Base-by-base conservation (phyloP, 2,888 invertebrate genomes). In the Atethmia centrago region DNA sequence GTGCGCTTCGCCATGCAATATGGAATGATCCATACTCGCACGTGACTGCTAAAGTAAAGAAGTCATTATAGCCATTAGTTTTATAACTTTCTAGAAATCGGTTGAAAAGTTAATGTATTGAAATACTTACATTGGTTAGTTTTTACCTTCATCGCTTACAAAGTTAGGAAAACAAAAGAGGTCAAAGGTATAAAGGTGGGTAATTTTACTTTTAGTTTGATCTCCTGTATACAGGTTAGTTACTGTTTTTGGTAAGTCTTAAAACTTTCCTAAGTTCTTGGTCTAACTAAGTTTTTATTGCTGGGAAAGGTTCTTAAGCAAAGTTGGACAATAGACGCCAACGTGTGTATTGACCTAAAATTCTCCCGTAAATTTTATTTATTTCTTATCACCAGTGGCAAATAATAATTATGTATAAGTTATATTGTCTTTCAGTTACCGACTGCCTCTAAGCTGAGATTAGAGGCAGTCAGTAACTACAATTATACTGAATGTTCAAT, bases 251-350 rank as follows among this genome's bases (percentile, higher is more conserved):
- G 31, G 16, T 62, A 53, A 53, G 61, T 40, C 58, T 71, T 42
- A 49, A 71, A 51, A 47, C 53, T 21, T 62, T 28, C 1, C 10
- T 19, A 21, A 72, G 14, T 72, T 72, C 28, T 28, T 36, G 42
- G 53, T 19, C 73, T 72, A 16, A 14, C 25, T 28, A 53, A 73
- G 62, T 53, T 73, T 61, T 16, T 62, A 14, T n/a, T 62, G 25
- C 53, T 14, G 9, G 21, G 31, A 72, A 72, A 73, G 45, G 36
- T 53, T 45, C 25, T 36, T 1, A 2, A 21, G 36, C 0, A 53
- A 61, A 61, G 9, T 73, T 72, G 28, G 10, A 72, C 31, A 61
- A 59, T 31, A 59, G 51, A 9, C 25, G 7, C 62, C 25, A 2
- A 62, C 36, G 28, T 40, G 8, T 36, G 53, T 25, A 36, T 36